A percentile compares a stretch with the other conserved stretches of the same genome.
phyloP scores from a whole-genome alignment of 2,888 invertebrate species.

The Parthenolecanium corni region DNA sequence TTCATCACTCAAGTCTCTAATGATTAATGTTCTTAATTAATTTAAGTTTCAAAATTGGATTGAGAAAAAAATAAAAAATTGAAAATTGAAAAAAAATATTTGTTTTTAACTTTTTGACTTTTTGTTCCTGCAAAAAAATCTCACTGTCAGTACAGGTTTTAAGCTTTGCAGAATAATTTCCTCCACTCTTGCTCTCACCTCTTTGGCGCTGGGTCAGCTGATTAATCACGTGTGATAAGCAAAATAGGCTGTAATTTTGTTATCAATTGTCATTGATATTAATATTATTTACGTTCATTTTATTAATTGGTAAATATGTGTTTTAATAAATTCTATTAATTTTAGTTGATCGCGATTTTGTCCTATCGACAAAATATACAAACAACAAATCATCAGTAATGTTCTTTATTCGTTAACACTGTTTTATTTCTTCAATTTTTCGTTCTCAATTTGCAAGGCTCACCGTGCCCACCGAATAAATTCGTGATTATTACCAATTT shows the following conservation, averaged over 20 bases:
- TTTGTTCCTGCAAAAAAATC: too few relatives aligned
- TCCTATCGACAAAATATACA: too few relatives aligned
- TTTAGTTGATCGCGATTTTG: neutral
- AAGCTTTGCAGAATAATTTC: neutral
- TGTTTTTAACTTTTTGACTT: too few relatives aligned
- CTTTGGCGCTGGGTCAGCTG: slow-evolving; percentile 24
- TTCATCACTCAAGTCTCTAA: too few relatives aligned
- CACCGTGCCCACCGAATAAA: slow-evolving; percentile 1
- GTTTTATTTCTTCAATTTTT: neutral
- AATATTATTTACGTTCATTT: slow-evolving; percentile 28
- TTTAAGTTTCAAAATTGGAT: too few relatives aligned
- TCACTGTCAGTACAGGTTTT: too few relatives aligned
- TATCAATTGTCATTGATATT: slow-evolving; percentile 29
- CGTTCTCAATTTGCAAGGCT: slow-evolving; percentile 25
- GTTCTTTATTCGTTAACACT: neutral
- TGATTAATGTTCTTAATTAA: too few relatives aligned
- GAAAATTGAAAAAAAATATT: too few relatives aligned
- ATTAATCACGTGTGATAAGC: slow-evolving; percentile 29
- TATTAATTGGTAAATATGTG: slow-evolving; percentile 28
- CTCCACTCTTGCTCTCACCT: slow-evolving; percentile 2
- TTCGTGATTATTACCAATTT: slow-evolving; percentile 2
- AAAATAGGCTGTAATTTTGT: slow-evolving; percentile 27
- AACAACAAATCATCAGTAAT: neutral
- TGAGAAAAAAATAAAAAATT: too few relatives aligned
- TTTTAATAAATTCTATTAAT: slow-evolving; percentile 8